Percentiles rank a stretch among this genome's conserved stretches.
Evolutionary conservation across 1,140 invertebrate species (phyloP).

Genomic region (Manduca sexta): DNA sequence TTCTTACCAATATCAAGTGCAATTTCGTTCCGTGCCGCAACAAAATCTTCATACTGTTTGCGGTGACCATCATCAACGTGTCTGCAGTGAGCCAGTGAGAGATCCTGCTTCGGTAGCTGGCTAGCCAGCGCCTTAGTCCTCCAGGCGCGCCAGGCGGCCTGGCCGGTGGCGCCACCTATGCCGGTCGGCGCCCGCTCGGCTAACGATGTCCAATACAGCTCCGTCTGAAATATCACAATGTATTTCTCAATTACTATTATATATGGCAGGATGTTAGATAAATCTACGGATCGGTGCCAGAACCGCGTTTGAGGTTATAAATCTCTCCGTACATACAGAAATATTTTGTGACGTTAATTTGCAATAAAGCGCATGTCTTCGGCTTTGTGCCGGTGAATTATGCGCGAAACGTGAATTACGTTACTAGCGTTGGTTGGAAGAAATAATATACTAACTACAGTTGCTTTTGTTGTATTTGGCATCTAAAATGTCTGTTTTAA

Average conservation of each 20-base stretch:
- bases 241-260: background rate
- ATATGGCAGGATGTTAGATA: too few relatives aligned
- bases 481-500: too few relatives aligned
- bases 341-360: too few relatives aligned
- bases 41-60: constrained; percentile 90
- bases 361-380: too few relatives aligned
- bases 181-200: constrained; percentile 45
- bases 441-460: too few relatives aligned
- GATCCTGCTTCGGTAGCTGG: constrained; percentile 96
- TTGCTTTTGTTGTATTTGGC: too few relatives aligned
- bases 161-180: constrained; percentile 84
- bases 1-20: constrained; percentile 93
- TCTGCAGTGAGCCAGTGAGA: constrained; percentile 90
- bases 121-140: constrained; percentile 77
- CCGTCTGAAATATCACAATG: constrained; percentile 62
- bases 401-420: too few relatives aligned
- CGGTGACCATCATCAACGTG: constrained; percentile 86
- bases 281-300: too few relatives aligned
- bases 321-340: too few relatives aligned
- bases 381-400: too few relatives aligned
- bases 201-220: constrained; percentile 68
- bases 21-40: constrained; percentile 93
- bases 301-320: too few relatives aligned
- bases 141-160: constrained; percentile 73
- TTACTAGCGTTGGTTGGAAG: too few relatives aligned